Conservation (phyloP, 2,797 vertebrate genomes). For the Huso huso region DNA sequence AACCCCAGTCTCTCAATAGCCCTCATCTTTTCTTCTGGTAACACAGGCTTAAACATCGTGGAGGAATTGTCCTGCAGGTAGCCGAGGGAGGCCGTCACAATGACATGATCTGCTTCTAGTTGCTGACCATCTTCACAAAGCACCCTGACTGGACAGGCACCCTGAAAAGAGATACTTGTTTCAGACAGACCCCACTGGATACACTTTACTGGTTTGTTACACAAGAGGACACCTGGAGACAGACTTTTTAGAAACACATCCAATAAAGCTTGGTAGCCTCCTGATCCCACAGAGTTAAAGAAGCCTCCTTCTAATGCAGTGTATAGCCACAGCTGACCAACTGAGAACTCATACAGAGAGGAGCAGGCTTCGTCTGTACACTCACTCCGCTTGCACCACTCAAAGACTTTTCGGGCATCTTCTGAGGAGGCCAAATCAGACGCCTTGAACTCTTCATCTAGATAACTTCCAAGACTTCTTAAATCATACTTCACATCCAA, state of each 20-base stretch:
- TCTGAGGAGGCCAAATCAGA: slow-evolving; percentile 19
- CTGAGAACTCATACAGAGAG: slow-evolving; percentile 47
- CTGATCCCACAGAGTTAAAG: slow-evolving; percentile 39
- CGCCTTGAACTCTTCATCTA: slow-evolving; percentile 36
- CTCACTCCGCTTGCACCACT: slow-evolving; percentile 39
- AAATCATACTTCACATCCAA: slow-evolving; percentile 25
- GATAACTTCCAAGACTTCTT: slow-evolving; percentile 37
- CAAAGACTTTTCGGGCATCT: slow-evolving; percentile 28
- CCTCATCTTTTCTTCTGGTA: slow-evolving; percentile 33
- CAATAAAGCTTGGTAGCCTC: slow-evolving; percentile 40
- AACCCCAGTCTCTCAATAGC: slow-evolving; percentile 43
- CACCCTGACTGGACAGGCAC: slow-evolving; percentile 25
- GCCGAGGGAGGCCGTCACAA: slow-evolving; percentile 43
- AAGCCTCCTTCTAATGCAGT: slow-evolving; percentile 39
- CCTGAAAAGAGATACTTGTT: not conserved
- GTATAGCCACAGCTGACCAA: slow-evolving; percentile 36
- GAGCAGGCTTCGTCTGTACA: slow-evolving; percentile 47
- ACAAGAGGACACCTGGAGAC: slow-evolving; percentile 26
- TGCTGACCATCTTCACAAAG: slow-evolving; percentile 38
- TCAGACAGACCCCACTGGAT: slow-evolving; percentile 33
- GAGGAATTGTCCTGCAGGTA: slow-evolving; percentile 34
- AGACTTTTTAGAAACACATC: slow-evolving; percentile 33
- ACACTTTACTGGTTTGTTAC: slow-evolving; percentile 28
- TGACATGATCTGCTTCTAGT: slow-evolving; percentile 43
- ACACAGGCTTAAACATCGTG: slow-evolving; percentile 36